Conservation (phyloP, 2,113 vertebrate species). For the Chrysochloris asiatica region DNA sequence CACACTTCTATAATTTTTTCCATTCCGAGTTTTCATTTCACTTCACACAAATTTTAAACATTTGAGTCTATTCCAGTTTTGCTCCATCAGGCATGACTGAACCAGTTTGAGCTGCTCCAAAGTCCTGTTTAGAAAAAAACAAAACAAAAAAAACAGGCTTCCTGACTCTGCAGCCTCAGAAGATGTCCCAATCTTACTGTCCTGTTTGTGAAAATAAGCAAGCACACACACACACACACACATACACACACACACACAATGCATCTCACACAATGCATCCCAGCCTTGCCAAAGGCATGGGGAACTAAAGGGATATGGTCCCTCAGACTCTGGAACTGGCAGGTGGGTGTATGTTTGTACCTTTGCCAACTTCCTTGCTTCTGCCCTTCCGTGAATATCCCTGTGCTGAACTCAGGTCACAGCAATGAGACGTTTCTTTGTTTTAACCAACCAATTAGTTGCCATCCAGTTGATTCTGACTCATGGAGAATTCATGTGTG, state of each 20-base stretch:
- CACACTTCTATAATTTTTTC: not conserved
- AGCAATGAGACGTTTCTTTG: not conserved
- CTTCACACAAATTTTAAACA: not conserved
- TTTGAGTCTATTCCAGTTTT: not conserved
- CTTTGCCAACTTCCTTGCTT: no score
- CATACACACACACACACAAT: no score
- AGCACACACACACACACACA: not conserved
- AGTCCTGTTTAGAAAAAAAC: not conserved
- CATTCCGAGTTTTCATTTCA: not conserved
- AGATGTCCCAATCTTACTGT: not conserved
- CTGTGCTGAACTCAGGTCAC: not conserved
- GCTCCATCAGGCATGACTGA: not conserved
- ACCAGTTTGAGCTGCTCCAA: not conserved
- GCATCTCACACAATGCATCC: not conserved
- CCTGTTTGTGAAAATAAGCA: not conserved
- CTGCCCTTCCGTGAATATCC: not conserved
- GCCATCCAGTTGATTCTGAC: not conserved
- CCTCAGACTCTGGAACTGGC: not conserved
- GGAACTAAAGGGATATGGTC: not conserved
- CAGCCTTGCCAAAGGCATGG: not conserved
- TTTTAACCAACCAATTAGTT: not conserved
- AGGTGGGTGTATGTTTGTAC: accelerated
- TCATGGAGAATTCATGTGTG: not conserved
- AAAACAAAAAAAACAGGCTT: no score
- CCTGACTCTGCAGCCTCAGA: not conserved